These are phyloP conservation scores for Trissoscelio sp. DNA, from an alignment of 2,888 invertebrate species.

Conservation along the genomic window DNA sequence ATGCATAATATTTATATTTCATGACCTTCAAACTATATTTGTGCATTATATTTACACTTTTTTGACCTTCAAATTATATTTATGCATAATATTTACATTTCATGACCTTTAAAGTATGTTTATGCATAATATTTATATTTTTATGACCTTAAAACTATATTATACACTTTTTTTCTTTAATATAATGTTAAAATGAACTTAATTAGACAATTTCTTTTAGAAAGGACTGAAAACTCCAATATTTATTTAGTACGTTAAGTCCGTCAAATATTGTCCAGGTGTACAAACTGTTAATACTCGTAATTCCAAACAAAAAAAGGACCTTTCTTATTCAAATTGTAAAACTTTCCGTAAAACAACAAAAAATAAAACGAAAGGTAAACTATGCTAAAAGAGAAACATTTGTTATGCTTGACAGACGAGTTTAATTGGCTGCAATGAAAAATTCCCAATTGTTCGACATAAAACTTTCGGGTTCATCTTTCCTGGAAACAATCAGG, in stretches of 20 bases:
- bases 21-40: too few species aligned
- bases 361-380: conserved; percentile 30
- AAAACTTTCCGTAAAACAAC: conserved; percentile 4
- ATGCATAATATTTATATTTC: too few species aligned
- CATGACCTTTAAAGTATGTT: too few species aligned
- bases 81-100: too few species aligned
- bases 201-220: too few species aligned
- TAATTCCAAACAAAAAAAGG: too few species aligned
- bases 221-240: too few species aligned
- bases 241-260: conserved; percentile 19
- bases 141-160: too few species aligned
- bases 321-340: neutral
- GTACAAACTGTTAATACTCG: conserved; percentile 21
- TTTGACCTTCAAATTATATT: too few species aligned
- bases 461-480: conserved; percentile 45
- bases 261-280: conserved; percentile 26
- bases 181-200: too few species aligned
- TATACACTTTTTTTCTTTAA: neutral
- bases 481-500: conserved; percentile 61
- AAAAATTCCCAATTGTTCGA: conserved; percentile 57
- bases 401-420: conserved; percentile 51
- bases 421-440: conserved; percentile 62
- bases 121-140: too few species aligned
- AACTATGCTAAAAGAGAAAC: conserved; percentile 39
- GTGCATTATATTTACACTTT: too few species aligned